Base-by-base conservation (phyloP, 1,140 invertebrate species). In the Coelopa frigida region DNA sequence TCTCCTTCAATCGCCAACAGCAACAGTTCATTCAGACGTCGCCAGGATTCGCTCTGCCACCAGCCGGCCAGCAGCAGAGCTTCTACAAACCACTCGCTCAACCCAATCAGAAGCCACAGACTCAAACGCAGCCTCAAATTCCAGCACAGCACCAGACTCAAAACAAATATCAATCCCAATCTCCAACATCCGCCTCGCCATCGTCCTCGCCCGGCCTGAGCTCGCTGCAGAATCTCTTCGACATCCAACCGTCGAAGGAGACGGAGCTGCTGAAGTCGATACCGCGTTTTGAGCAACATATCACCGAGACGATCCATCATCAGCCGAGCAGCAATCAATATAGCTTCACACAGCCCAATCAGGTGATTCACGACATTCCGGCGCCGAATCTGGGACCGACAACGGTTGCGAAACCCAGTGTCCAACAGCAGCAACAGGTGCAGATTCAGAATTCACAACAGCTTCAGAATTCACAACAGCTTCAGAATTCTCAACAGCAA, bases 271-370 rank as follows among this genome's bases (percentile, higher is more conserved):
- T 84, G n/a, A 78, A 81, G 48, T 78, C 84, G 22, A 77, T 87
- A 44, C 79, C 84, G 6, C 84, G 83, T 70, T 79, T 79, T 46
- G 84, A 87, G 68, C 83, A 86, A 52, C 84, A 87, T 58, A 80
- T 81, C 32, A 76, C 77, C 5, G 72, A 79, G 17, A 72, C 71
- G 26, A 68, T 73, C 0, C 56, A 63, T 11, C 53, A 55, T 29
- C 52, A 49, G 44, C 20, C 42, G 10, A 40, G 39, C 14, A 54
- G 24, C 40, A 49, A 49, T 45, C 6, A 36, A 27, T 45, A 33
- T 38, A 17, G 22, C 8, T 50, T 26, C 22, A 27, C 37, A 31
- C 38, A 59, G n/a, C 41, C 44, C 26, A 54, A 54, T 18, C 58
- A 68, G 26, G 64, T 68, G 3, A 65, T 68, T 17, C 64, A 68